These are phyloP conservation scores for Saccopteryx bilineata DNA, from an alignment of 2,113 vertebrate genomes.

Conservation along the genomic window DNA sequence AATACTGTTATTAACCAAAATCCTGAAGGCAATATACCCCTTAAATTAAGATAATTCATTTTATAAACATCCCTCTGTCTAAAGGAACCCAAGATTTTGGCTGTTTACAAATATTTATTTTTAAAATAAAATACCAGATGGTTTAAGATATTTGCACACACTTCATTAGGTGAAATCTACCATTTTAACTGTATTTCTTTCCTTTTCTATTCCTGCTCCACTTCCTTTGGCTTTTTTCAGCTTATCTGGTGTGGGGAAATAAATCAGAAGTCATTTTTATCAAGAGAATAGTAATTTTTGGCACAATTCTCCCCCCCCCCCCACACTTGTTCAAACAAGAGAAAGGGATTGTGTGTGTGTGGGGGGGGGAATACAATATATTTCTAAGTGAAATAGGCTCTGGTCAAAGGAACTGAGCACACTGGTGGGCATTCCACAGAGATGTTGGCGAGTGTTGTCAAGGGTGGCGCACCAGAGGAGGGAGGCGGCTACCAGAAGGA, in stretches of 20 bases:
- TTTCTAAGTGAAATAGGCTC: background rate
- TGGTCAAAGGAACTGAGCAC: background rate
- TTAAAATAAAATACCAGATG: background rate
- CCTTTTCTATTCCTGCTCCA: background rate
- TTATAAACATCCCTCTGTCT: constrained; percentile 32
- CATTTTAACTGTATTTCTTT: background rate
- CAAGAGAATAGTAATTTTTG: background rate
- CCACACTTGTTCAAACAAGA: background rate
- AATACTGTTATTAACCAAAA: constrained; percentile 6
- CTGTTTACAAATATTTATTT: background rate
- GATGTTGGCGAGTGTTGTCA: background rate
- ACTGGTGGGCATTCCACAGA: background rate
- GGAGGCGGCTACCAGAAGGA: constrained; percentile 52
- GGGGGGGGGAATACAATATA: background rate
- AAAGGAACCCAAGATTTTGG: background rate
- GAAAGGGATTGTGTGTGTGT: background rate
- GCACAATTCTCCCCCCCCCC: background rate
- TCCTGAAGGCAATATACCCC: background rate
- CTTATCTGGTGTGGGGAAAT: background rate
- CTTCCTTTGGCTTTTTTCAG: background rate
- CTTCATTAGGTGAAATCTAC: background rate
- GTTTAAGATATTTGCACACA: background rate
- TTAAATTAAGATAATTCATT: constrained; percentile 41
- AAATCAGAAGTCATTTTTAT: constrained; percentile 28
- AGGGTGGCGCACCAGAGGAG: constrained; percentile 18